Conservation (phyloP, 2,797 vertebrate species). For the Schizopygopsis pylzovi region DNA sequence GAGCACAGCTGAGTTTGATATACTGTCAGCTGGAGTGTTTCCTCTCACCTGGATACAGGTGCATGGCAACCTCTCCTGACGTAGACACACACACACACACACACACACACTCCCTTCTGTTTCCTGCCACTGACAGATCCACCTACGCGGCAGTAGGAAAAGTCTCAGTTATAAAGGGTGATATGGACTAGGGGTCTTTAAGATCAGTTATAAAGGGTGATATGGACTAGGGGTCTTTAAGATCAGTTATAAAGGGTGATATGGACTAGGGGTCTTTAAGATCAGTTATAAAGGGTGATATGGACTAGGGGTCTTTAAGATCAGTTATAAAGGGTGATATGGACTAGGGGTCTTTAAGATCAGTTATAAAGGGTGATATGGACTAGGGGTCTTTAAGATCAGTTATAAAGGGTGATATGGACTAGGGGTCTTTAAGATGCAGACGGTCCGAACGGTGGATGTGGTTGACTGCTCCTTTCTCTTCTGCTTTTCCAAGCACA, state of each 20-base stretch:
- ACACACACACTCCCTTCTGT: constrained; percentile 55
- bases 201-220: no score
- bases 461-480: constrained; percentile 72
- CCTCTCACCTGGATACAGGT: constrained; percentile 67
- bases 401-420: neutral
- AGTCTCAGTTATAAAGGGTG: constrained; percentile 14
- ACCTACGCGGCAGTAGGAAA: constrained; percentile 14
- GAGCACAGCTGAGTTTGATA: constrained; percentile 30
- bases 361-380: constrained; percentile 4
- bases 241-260: no score
- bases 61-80: constrained; percentile 76
- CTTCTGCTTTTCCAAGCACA: constrained; percentile 83
- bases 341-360: no score
- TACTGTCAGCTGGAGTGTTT: constrained; percentile 45
- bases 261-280: constrained; percentile 13
- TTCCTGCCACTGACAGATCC: constrained; percentile 41
- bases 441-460: constrained; percentile 54
- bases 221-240: constrained; percentile 11
- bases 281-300: no score
- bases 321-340: constrained; percentile 3
- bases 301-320: constrained; percentile 29
- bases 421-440: constrained; percentile 40
- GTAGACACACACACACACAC: constrained; percentile 68
- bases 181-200: constrained; percentile 13
- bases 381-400: no score